Conservation (phyloP, 2,888 invertebrate species). For the Protophormia terraenovae region DNA sequence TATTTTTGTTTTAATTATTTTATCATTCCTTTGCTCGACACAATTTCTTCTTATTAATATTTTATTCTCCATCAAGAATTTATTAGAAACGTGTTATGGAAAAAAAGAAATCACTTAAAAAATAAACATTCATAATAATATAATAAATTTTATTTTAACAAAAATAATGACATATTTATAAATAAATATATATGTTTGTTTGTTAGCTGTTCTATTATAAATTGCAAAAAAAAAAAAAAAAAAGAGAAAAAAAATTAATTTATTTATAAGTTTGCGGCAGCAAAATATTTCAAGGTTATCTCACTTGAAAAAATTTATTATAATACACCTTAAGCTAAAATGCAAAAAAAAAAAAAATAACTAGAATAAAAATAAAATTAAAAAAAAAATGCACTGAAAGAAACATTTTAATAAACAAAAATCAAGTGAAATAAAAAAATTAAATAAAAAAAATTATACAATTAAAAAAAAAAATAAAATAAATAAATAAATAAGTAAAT, state of each 20-base stretch:
- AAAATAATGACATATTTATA: conserved; percentile 19
- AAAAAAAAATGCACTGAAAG: conserved; percentile 47
- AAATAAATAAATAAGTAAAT: conserved; percentile 1
- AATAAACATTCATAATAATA: conserved; percentile 6
- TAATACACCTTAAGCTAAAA: conserved; percentile 51
- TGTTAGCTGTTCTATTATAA: not conserved
- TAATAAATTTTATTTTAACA: conserved; percentile 28
- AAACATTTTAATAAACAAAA: conserved; percentile 7
- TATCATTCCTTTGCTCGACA: too few relatives aligned
- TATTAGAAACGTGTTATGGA: not conserved
- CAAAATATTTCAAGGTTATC: conserved; percentile 67
- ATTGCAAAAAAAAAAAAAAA: conserved; percentile 24
- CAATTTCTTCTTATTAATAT: not conserved
- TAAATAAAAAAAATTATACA: not conserved
- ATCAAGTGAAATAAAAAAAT: not conserved
- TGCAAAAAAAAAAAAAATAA: conserved; percentile 9
- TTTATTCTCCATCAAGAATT: not conserved
- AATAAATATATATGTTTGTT: not conserved
- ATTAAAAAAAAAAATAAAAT: not conserved
- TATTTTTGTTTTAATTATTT: too few relatives aligned
- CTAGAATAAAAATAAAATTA: conserved; percentile 21
- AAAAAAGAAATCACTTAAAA: too few relatives aligned
- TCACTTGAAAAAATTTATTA: conserved; percentile 55
- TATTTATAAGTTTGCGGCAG: conserved; percentile 57
- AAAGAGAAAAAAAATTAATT: conserved; percentile 38